These are phyloP conservation scores for Drosophila azteca DNA, from an alignment of 1,140 invertebrate genomes.

Conservation along the genomic window DNA sequence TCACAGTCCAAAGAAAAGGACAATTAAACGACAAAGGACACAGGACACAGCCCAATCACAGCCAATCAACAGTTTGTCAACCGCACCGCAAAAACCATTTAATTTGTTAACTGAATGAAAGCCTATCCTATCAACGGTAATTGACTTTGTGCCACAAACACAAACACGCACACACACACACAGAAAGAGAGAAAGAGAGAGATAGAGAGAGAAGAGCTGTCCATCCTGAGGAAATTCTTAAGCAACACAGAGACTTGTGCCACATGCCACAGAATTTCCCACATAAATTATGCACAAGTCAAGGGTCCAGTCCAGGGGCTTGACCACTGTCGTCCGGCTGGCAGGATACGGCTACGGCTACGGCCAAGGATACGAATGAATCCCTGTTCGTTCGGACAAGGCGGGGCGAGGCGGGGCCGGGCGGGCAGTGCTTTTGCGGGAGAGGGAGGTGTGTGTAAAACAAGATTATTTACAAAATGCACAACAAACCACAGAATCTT, in stretches of 20 bases:
- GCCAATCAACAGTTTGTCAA: constrained; percentile 29
- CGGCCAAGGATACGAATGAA: too few relatives aligned
- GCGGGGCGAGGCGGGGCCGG: not conserved
- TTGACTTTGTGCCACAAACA: constrained; percentile 53
- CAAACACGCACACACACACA: constrained; percentile 4
- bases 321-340: constrained; percentile 47
- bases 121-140: constrained; percentile 57
- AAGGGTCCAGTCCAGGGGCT: not conserved
- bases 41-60: not conserved
- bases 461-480: constrained; percentile 79
- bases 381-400: not conserved
- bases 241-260: constrained; percentile 63
- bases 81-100: constrained; percentile 61
- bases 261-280: constrained; percentile 32
- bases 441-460: constrained; percentile 50
- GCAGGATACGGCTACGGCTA: not conserved
- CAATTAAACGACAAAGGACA: too few relatives aligned
- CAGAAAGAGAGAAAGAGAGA: constrained; percentile 17
- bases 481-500: constrained; percentile 73
- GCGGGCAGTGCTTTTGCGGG: not conserved
- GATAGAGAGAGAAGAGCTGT: constrained; percentile 30
- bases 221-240: constrained; percentile 61
- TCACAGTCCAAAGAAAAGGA: too few relatives aligned
- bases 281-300: constrained; percentile 72
- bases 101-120: constrained; percentile 69